Percentiles rank a stretch among this genome's conserved stretches.
Conservation (phyloP, 2,113 vertebrate species). For the Rattus rattus region DNA sequence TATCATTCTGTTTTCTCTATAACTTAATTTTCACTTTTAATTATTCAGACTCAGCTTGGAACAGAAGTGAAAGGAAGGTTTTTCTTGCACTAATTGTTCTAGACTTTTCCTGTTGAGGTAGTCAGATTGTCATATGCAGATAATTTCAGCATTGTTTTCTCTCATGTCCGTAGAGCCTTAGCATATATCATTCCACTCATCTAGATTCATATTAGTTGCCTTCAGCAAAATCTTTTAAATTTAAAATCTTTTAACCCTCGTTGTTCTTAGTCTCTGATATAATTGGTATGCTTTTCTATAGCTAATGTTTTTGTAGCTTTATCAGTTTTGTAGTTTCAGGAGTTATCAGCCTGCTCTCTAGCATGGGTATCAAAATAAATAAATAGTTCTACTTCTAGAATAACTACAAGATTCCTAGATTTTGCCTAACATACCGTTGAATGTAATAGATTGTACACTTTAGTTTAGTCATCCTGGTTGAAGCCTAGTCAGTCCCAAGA, state of each 20-base stretch:
- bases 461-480: not conserved
- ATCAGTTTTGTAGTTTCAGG: constrained; percentile 19
- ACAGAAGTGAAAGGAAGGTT: constrained; percentile 34
- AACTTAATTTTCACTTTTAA: constrained; percentile 43
- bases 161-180: constrained; percentile 31
- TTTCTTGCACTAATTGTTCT: not conserved
- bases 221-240: constrained; percentile 16
- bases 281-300: constrained; percentile 47
- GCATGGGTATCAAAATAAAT: constrained; percentile 15
- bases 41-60: constrained; percentile 37
- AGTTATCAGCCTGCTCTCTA: constrained; percentile 38
- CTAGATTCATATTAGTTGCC: constrained; percentile 38
- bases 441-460: constrained; percentile 23
- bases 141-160: constrained; percentile 22
- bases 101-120: constrained; percentile 37
- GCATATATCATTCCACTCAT: constrained; percentile 19
- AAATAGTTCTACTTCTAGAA: constrained; percentile 37
- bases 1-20: not conserved
- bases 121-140: not conserved
- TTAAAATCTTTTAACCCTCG: constrained; percentile 1
- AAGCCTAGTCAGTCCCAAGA: not conserved
- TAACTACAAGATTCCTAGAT: constrained; percentile 21
- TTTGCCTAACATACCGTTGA: constrained; percentile 11
- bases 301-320: constrained; percentile 57
- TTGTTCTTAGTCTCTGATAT: constrained; percentile 43